Conservation (phyloP, 2,888 invertebrate genomes). For the Limnephilus rhombicus region DNA sequence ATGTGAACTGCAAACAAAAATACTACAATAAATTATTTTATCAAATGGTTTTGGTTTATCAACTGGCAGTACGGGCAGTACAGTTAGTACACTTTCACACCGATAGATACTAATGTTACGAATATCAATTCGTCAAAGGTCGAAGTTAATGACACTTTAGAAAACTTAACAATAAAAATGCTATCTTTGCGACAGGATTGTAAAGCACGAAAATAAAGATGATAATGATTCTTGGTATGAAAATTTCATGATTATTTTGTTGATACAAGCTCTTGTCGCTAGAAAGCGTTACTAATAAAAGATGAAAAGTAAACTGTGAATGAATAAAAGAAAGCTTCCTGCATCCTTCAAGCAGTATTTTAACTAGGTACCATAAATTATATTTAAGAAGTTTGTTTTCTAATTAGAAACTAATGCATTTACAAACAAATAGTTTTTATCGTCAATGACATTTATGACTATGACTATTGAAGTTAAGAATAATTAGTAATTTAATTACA, state of each 20-base stretch:
- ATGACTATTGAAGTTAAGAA: neutral
- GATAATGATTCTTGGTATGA: neutral
- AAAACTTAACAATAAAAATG: neutral
- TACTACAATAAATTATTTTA: neutral
- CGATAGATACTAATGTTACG: neutral
- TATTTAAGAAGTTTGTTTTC: too few relatives aligned
- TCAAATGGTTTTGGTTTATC: neutral
- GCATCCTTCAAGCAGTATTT: neutral
- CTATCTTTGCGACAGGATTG: neutral
- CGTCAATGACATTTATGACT: neutral
- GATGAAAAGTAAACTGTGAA: neutral
- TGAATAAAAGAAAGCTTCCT: neutral
- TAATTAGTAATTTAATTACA: neutral
- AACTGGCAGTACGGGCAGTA: neutral
- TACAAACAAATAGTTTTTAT: neutral
- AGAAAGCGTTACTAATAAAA: neutral
- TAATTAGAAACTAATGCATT: neutral
- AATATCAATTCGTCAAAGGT: neutral
- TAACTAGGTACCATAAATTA: neutral
- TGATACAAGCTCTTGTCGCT: conserved; percentile 1
- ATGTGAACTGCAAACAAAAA: neutral
- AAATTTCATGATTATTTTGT: neutral
- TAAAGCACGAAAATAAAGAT: neutral
- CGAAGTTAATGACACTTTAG: neutral
- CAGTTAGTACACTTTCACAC: neutral